Evolutionary conservation across 2,888 invertebrate species (phyloP).

Genomic region (Clunio marinus): DNA sequence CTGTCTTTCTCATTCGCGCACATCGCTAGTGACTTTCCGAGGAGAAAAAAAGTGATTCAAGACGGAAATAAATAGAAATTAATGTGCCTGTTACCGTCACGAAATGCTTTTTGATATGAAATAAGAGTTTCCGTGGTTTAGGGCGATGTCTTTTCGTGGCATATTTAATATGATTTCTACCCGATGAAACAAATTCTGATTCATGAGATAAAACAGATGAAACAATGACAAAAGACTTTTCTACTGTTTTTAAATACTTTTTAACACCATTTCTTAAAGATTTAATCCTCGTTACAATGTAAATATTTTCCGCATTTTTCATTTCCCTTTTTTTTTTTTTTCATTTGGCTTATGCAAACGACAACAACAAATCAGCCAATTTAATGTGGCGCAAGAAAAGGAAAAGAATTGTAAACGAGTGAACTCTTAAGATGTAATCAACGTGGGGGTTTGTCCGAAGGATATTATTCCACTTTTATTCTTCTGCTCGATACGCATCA

Average conservation of each 20-base stretch:
- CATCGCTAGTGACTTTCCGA: neutral
- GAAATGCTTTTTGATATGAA: neutral
- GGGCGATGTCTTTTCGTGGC: neutral
- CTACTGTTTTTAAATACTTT: neutral
- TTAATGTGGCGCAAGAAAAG: neutral
- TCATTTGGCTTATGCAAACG: neutral
- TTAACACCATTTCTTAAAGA: neutral
- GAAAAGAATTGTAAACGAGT: neutral
- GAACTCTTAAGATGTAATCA: neutral
- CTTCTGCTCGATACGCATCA: slow-evolving; percentile 21
- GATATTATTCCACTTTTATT: slow-evolving; percentile 16
- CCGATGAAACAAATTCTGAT: neutral
- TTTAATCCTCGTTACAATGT: neutral
- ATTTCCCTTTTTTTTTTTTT: too few relatives aligned
- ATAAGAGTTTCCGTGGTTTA: neutral
- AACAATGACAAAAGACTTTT: slow-evolving; percentile 8
- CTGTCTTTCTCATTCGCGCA: too few relatives aligned
- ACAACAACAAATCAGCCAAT: neutral
- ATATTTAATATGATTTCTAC: neutral
- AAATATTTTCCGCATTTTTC: neutral
- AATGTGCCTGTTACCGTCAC: slow-evolving; percentile 15
- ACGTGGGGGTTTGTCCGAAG: slow-evolving; percentile 4
- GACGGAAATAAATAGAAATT: slow-evolving; percentile 23
- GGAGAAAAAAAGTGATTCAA: neutral
- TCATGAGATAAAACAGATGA: neutral